phyloP scores from a whole-genome alignment of 2,113 vertebrate genomes.

The Eira barbara region DNA sequence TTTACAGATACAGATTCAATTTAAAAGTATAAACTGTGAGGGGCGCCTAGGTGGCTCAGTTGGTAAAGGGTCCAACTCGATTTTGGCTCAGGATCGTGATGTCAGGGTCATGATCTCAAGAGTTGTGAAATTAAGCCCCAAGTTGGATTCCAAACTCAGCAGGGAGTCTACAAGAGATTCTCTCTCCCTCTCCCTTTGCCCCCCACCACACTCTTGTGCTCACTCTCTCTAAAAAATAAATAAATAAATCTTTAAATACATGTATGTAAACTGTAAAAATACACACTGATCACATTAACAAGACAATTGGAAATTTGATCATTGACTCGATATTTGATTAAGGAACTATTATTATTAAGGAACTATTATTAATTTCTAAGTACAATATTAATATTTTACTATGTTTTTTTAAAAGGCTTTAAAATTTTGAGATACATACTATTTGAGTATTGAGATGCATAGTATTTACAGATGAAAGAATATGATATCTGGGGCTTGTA shows the following conservation, averaged over 20 bases:
- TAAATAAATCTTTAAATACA: neutral
- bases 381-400: neutral
- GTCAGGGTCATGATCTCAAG: neutral
- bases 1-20: neutral
- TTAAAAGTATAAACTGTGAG: neutral
- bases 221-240: neutral
- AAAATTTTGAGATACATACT: neutral
- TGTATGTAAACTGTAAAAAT: neutral
- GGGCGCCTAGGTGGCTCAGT: neutral
- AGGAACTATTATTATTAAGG: neutral
- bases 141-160: no score
- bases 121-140: no score
- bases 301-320: neutral
- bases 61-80: neutral
- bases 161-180: no score
- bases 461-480: constrained; percentile 3
- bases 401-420: neutral
- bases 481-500: neutral
- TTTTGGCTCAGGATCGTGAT: neutral
- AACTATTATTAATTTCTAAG: neutral
- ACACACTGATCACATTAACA: neutral
- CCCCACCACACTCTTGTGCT: neutral
- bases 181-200: neutral
- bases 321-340: neutral
- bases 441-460: no score